Base-by-base conservation (phyloP, 2,797 vertebrate genomes). In the Nyctalus aviator region DNA sequence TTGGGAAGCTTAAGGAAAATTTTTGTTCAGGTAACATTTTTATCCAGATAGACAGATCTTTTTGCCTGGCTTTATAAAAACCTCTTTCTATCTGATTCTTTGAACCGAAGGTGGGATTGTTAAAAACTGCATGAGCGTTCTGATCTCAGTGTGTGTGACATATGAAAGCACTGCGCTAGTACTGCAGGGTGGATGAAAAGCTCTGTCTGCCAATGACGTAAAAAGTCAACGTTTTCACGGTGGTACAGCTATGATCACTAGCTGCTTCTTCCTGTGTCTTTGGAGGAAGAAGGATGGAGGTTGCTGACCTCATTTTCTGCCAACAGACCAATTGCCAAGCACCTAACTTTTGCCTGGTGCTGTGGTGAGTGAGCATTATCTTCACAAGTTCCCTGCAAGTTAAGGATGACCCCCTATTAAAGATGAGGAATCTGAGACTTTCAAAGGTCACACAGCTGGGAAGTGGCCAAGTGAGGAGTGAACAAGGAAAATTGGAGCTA, bases 31-130 rank as follows among this genome's bases (percentile, higher is more conserved):
- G 35, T 75, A 79, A 68, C 71, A 15, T 86, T 88, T 94, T 90
- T 72, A 84, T 27, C 84, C 23, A 44, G 68, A 88, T 23, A 6
- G 14, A 57, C 18, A 72, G 69, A 72, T 88, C 35, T 75, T 92
- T 92, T 92, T 64, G 23, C n/a, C 64, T 94, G 57, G 18, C 7
- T 88, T 94, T 75, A 77, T 64, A 94, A 91, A 93, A 93, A 94
- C 81, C 21, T 88, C 32, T 72, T 93, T 73, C 72, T 77, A 64
- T 84, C 76, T 89, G 46, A 69, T 90, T 90, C 27, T 87, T 50
- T 82, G 82, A 84, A 21, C 50, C 8, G 77, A 69, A 84, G 46
- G 14, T 86, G 8, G 5, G 4, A n/a, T 72, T 91, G 23, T 55
- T 88, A 64, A 93, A 86, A 75, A 20, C 48, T 66, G 72, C 20